Conservation (phyloP, 2,888 invertebrate species). For the Drosophila bunnanda region DNA sequence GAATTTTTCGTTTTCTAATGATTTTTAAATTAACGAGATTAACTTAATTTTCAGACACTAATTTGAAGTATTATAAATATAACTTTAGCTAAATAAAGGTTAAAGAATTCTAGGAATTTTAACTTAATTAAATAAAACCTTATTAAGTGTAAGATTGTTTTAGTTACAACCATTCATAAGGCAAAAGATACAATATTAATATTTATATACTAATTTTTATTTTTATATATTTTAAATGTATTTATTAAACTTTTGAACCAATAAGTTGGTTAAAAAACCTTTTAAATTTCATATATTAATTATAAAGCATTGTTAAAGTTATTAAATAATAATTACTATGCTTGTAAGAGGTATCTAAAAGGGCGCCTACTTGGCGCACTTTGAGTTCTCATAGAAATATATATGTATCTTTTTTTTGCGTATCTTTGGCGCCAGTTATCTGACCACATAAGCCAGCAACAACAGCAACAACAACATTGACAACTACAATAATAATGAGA, state of each 20-base stretch:
- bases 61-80: not conserved
- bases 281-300: not conserved
- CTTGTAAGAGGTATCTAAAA: constrained; percentile 13
- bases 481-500: constrained; percentile 22
- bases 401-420: constrained; percentile 1
- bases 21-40: too few relatives aligned
- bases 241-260: not conserved
- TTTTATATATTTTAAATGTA: not conserved
- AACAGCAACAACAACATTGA: constrained; percentile 14
- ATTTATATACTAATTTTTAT: too few relatives aligned
- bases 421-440: constrained; percentile 47
- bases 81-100: too few relatives aligned
- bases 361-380: not conserved
- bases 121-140: not conserved
- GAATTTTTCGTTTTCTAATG: too few relatives aligned
- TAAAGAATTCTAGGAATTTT: too few relatives aligned
- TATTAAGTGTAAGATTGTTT: too few relatives aligned
- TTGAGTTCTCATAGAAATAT: constrained; percentile 7
- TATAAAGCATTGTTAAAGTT: not conserved
- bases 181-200: too few relatives aligned
- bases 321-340: not conserved
- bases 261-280: too few relatives aligned
- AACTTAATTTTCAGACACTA: not conserved
- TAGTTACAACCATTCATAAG: too few relatives aligned
- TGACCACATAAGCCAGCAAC: constrained; percentile 35